phyloP scores from a whole-genome alignment of 2,888 invertebrate genomes.

The Ditula angustiorana region DNA sequence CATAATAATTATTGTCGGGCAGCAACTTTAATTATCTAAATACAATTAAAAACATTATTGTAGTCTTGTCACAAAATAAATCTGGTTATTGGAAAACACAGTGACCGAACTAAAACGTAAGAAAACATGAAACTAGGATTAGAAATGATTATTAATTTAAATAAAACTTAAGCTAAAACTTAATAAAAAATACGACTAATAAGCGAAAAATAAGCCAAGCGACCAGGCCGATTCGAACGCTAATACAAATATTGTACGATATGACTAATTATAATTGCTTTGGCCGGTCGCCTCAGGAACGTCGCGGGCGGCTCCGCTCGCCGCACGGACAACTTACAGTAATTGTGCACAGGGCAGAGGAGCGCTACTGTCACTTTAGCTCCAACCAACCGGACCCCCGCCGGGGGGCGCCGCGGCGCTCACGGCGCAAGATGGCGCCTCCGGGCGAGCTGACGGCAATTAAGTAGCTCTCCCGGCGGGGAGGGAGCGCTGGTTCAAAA shows the following conservation, averaged over 20 bases:
- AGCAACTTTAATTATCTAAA: slow-evolving; percentile 69
- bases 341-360: not conserved
- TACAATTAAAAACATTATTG: slow-evolving; percentile 57
- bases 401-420: not conserved
- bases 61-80: slow-evolving; percentile 68
- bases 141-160: slow-evolving; percentile 63
- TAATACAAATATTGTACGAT: slow-evolving; percentile 68
- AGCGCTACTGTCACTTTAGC: not conserved
- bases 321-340: not conserved
- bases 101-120: slow-evolving; percentile 41
- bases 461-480: not conserved
- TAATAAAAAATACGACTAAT: slow-evolving; percentile 56
- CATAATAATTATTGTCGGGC: slow-evolving; percentile 72
- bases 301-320: slow-evolving; percentile 30
- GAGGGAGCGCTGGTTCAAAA: slow-evolving; percentile 17
- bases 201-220: slow-evolving; percentile 46
- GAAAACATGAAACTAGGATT: slow-evolving; percentile 54
- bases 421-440: not conserved
- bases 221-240: slow-evolving; percentile 44
- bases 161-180: slow-evolving; percentile 57
- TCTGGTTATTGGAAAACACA: slow-evolving; percentile 43
- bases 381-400: not conserved
- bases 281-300: slow-evolving; percentile 44
- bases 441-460: not conserved
- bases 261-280: slow-evolving; percentile 62